phyloP scores from a whole-genome alignment of 1,140 invertebrate genomes.

The Pentalonia nigronervosa region DNA sequence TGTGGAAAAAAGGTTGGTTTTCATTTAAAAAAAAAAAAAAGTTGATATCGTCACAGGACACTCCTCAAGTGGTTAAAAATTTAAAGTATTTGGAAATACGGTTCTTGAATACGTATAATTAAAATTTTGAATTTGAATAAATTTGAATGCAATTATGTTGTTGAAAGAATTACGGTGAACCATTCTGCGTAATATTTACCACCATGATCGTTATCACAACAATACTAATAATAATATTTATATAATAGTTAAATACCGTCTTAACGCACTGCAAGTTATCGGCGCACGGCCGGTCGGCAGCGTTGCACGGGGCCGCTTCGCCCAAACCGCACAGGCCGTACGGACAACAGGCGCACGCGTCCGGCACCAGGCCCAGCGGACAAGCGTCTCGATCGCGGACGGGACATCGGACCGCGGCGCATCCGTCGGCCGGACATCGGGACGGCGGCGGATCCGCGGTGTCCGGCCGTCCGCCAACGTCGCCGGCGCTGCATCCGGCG shows the following conservation, averaged over 20 bases:
- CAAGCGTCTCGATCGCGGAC: conserved; percentile 62
- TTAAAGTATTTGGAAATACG: too few species aligned
- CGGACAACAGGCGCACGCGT: conserved; percentile 69
- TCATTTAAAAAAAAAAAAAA: too few species aligned
- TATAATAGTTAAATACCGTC: neutral
- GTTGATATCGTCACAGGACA: too few species aligned
- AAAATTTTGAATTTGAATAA: too few species aligned
- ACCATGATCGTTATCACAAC: too few species aligned
- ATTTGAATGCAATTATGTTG: too few species aligned
- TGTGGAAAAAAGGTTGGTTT: too few species aligned
- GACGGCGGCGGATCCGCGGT: neutral
- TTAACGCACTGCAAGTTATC: conserved; percentile 10
- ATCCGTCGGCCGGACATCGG: conserved; percentile 11
- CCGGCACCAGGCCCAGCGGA: conserved; percentile 66
- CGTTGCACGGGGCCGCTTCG: conserved; percentile 68
- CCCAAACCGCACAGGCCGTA: conserved; percentile 67
- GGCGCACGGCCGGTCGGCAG: conserved; percentile 3
- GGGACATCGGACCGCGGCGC: conserved; percentile 5
- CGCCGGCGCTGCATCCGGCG: neutral
- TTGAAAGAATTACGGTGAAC: too few species aligned
- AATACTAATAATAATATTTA: neutral
- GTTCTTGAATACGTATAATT: too few species aligned
- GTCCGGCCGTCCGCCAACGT: neutral
- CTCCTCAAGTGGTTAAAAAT: too few species aligned
- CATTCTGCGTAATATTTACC: too few species aligned